Evolutionary conservation across 2,797 vertebrate genomes (phyloP), one percentile per base, ranked within the genome.

Genomic region (Sylvilagus floridanus): DNA sequence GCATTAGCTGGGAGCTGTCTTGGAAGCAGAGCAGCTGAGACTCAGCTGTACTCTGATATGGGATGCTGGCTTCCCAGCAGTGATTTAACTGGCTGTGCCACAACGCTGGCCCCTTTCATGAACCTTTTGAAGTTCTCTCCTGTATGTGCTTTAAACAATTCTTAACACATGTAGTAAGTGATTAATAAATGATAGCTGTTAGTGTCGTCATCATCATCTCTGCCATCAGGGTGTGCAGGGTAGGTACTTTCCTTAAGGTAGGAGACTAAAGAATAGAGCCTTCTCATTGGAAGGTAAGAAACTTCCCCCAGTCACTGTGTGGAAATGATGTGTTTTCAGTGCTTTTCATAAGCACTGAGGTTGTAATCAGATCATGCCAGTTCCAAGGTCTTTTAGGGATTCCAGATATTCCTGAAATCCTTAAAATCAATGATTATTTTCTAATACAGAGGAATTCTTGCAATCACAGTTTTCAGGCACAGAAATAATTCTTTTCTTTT

Each of bases 401-500:
- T 72, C n/a, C 21, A 76, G 62, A 22, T 91, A 75, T 92, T 79
- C 85, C 50, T 30, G 76, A 72, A 95, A 82, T 89, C 14, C 52
- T 90, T 85, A 10, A 28, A 68, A 81, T 78, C 54, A 60, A 30
- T 47, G 68, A 62, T 88, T 47, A 1, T 78, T 69, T 90, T 90
- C 71, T 50, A 30, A 75, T 83, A 12, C 8, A 89, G 22, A 89
- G 86, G 63, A 52, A 79, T 30, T 78, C 65, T 84, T 76, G 16
- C 7, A 79, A 4, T 85, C 47, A 77, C n/a, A 72, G 16, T 37
- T 63, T 89, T 96, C 47, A 73, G 77, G 32, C 77, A 92, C 30
- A 85, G 21, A 82, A 77, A 57, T 63, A 52, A 26, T 35, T 72
- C 14, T 57, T 71, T 69, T 28, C 32, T 24, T 37, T 83, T 82